phyloP scores from a whole-genome alignment of 35 echinoderm and acorn worm species.

The Chiridota heheva region DNA sequence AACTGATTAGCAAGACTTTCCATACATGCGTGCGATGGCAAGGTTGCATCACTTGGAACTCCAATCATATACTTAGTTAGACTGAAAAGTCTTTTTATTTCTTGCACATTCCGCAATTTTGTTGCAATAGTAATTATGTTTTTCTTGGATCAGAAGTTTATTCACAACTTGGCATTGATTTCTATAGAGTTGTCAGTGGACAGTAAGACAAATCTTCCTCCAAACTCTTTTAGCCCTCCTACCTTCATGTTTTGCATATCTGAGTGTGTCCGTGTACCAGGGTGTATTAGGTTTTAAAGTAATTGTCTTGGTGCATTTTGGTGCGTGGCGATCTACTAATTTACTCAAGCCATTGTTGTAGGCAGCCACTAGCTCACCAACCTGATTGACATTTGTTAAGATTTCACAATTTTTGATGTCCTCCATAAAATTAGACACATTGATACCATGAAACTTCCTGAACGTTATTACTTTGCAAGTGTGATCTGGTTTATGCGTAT shows the following conservation, averaged over 20 bases:
- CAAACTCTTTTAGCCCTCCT: background rate
- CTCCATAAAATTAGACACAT: background rate
- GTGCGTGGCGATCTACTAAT: constrained; percentile 16
- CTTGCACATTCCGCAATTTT: too few relatives aligned
- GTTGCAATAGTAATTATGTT: too few relatives aligned
- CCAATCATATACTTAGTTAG: too few relatives aligned
- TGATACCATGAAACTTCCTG: constrained; percentile 13
- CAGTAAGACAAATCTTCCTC: background rate
- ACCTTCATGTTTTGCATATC: background rate
- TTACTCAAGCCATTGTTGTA: background rate
- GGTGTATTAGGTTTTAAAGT: background rate
- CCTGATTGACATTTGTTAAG: background rate
- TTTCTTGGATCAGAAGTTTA: too few relatives aligned
- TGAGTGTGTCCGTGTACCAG: background rate
- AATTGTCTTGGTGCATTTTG: constrained; percentile 3
- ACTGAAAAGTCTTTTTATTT: too few relatives aligned
- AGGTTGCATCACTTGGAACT: too few relatives aligned
- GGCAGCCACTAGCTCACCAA: background rate
- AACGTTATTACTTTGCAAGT: background rate
- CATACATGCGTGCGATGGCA: too few relatives aligned
- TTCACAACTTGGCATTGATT: too few relatives aligned
- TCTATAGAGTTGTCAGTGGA: too few relatives aligned
- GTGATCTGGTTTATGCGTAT: background rate
- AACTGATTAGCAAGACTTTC: too few relatives aligned
- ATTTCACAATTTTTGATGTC: background rate